These are phyloP conservation scores for Echinarachnius parma DNA, from an alignment of 53 echinoderm and acorn worm species.

Conservation along the genomic window DNA sequence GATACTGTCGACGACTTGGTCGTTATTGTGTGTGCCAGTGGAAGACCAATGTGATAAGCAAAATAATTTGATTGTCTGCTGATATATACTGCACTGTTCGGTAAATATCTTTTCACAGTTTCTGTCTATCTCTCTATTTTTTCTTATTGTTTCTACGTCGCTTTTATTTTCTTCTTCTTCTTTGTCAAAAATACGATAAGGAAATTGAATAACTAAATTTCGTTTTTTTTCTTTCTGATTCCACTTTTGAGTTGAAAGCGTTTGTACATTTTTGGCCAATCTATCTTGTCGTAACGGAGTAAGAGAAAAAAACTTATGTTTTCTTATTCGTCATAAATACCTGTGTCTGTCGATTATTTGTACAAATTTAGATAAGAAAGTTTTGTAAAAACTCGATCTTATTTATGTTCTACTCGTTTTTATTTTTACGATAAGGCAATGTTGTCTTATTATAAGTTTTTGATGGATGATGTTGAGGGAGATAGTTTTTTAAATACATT, in stretches of 20 bases:
- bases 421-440: not conserved
- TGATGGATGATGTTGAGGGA: conserved; percentile 16
- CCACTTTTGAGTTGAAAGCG: conserved; percentile 10
- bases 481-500: conserved; percentile 19
- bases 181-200: not conserved
- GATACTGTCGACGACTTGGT: too few relatives aligned
- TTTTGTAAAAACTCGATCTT: conserved; percentile 33
- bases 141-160: too few relatives aligned
- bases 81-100: too few relatives aligned
- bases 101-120: too few relatives aligned
- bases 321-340: too few relatives aligned
- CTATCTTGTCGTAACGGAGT: conserved; percentile 38
- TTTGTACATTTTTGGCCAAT: conserved; percentile 44
- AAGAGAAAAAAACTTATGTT: too few relatives aligned
- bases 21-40: too few relatives aligned
- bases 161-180: not conserved
- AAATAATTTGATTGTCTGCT: too few relatives aligned
- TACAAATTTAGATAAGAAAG: conserved; percentile 38
- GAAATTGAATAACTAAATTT: not conserved
- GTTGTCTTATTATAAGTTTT: not conserved
- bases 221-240: not conserved
- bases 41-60: too few relatives aligned
- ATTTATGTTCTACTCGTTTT: conserved; percentile 31
- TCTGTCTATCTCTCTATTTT: too few relatives aligned
- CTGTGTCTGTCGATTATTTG: conserved; percentile 42